A percentile compares a stretch with the other conserved stretches of the same genome.
Evolutionary conservation across 2,797 vertebrate species (phyloP).

Genomic region (Gymnoscopelus braueri): DNA sequence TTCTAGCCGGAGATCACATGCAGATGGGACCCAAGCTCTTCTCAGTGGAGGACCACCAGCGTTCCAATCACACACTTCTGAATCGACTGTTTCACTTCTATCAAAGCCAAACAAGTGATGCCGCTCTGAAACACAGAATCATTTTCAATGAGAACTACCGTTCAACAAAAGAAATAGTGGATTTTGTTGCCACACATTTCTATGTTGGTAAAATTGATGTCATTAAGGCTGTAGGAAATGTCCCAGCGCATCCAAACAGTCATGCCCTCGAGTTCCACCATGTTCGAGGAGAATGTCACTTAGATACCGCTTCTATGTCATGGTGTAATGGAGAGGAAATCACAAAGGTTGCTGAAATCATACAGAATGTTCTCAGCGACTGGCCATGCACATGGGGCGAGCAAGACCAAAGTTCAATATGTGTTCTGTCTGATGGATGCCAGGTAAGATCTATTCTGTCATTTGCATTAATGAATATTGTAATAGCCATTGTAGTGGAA

Average conservation of each 20-base stretch:
- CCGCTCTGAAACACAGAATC: slow-evolving; percentile 81
- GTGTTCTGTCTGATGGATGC: slow-evolving; percentile 86
- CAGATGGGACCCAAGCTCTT: slow-evolving; percentile 91
- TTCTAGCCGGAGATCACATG: slow-evolving; percentile 94
- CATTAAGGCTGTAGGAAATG: slow-evolving; percentile 82
- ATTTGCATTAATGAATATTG: not conserved
- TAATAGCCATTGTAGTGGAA: not conserved
- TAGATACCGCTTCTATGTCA: slow-evolving; percentile 76
- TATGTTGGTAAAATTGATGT: slow-evolving; percentile 82
- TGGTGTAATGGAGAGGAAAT: slow-evolving; percentile 87
- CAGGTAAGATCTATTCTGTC: slow-evolving; percentile 79
- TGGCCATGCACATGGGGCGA: slow-evolving; percentile 87
- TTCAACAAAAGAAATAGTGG: slow-evolving; percentile 86
- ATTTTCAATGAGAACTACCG: slow-evolving; percentile 93
- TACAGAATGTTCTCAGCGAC: slow-evolving; percentile 68
- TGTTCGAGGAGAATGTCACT: slow-evolving; percentile 79
- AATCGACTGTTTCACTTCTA: slow-evolving; percentile 90
- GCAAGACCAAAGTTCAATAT: slow-evolving; percentile 77
- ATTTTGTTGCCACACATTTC: slow-evolving; percentile 90
- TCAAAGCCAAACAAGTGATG: slow-evolving; percentile 77
- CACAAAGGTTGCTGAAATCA: slow-evolving; percentile 78
- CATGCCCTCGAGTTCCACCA: slow-evolving; percentile 87
- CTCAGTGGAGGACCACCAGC: slow-evolving; percentile 74
- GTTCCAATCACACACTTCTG: slow-evolving; percentile 86
- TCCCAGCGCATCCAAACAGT: slow-evolving; percentile 76